Evolutionary conservation across 2,113 vertebrate species (phyloP).

Genomic region (Brienomyrus brachyistius): DNA sequence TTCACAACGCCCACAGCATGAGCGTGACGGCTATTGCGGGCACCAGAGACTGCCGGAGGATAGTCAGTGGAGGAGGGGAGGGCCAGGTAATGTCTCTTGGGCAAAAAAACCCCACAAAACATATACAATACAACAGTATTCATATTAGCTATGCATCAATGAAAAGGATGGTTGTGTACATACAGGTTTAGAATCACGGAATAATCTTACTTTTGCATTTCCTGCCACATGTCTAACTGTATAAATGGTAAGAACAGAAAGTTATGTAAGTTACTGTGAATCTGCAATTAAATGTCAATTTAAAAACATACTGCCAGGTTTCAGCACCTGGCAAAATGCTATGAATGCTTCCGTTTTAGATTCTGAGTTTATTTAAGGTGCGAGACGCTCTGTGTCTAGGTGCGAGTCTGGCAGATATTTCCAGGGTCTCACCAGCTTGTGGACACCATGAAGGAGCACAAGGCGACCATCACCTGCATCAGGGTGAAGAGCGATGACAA

Average conservation of each 20-base stretch:
- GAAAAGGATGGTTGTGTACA: neutral
- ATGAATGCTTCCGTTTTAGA: neutral
- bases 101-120: neutral
- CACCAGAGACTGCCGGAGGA: constrained; percentile 66
- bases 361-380: neutral
- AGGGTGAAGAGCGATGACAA: constrained; percentile 66
- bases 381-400: constrained; percentile 40
- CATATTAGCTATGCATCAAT: neutral
- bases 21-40: constrained; percentile 70
- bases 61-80: constrained; percentile 78
- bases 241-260: neutral
- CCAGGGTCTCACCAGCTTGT: constrained; percentile 49
- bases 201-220: neutral
- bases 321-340: neutral
- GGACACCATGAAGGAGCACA: constrained; percentile 69
- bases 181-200: neutral
- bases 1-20: constrained; percentile 67
- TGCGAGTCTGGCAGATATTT: constrained; percentile 71
- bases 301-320: neutral
- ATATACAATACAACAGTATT: neutral
- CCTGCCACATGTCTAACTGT: neutral
- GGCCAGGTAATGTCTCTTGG: constrained; percentile 65
- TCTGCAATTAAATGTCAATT: neutral
- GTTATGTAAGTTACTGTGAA: neutral
- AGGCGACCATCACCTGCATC: constrained; percentile 65